Percentiles rank a stretch among this genome's conserved stretches.
phyloP scores from a whole-genome alignment of 2,113 vertebrate genomes.

The Callithrix jacchus region DNA sequence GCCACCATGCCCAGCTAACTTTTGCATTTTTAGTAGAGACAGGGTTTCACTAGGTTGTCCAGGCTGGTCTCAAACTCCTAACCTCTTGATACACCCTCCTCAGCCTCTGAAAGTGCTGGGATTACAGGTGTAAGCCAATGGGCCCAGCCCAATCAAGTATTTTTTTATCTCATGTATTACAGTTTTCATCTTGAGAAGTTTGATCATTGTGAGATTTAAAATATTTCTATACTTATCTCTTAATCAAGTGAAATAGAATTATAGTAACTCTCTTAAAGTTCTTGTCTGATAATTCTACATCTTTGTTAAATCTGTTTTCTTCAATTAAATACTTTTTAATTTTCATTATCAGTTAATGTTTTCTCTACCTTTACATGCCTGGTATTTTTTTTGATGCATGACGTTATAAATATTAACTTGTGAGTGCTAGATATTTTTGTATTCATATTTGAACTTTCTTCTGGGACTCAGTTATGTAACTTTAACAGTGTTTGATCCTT shows the following conservation, averaged over 20 bases:
- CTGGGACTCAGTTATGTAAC: not conserved
- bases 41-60: no score
- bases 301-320: not conserved
- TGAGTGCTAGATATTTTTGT: not conserved
- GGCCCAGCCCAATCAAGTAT: no score
- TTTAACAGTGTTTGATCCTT: not conserved
- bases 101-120: no score
- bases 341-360: not conserved
- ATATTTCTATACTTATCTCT: not conserved
- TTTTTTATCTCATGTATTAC: not conserved
- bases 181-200: not conserved
- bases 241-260: not conserved
- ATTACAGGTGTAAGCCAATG: no score
- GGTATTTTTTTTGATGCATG: not conserved
- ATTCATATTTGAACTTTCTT: not conserved
- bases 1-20: no score
- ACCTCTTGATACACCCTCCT: no score
- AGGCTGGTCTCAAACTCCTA: no score
- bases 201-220: not conserved
- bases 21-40: no score
- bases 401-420: not conserved
- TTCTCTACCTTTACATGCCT: not conserved
- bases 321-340: not conserved
- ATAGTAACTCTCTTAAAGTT: not conserved
- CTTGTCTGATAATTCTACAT: not conserved